phyloP scores from a whole-genome alignment of 2,113 vertebrate species.

The Dasyprocta punctata region DNA sequence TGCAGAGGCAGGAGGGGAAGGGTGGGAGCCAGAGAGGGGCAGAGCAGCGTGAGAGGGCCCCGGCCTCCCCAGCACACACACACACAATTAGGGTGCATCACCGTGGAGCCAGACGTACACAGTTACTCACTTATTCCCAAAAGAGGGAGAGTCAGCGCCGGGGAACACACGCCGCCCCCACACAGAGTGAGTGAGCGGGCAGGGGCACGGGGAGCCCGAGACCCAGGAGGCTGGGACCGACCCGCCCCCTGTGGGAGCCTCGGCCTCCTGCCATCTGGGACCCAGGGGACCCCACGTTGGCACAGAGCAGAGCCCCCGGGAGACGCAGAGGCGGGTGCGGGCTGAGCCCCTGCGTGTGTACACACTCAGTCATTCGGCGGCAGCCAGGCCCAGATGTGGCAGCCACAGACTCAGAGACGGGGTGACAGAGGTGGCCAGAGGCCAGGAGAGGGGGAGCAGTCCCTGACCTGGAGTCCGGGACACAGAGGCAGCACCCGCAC shows the following conservation, averaged over 20 bases:
- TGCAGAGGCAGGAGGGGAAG: background rate
- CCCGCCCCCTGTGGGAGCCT: too few species aligned
- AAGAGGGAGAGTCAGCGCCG: background rate
- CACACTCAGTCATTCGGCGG: background rate
- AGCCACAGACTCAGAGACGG: background rate
- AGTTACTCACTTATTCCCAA: background rate
- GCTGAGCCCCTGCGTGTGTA: background rate
- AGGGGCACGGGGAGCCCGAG: conserved; percentile 16
- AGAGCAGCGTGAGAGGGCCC: background rate
- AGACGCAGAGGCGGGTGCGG: background rate
- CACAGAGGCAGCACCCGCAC: rapidly evolving
- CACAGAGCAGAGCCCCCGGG: background rate
- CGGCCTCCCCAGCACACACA: background rate
- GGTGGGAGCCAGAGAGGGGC: background rate
- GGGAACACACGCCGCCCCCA: background rate
- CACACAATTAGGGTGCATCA: background rate
- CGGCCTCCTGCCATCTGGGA: background rate
- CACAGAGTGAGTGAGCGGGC: background rate
- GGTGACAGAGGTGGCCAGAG: background rate
- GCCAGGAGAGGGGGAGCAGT: background rate
- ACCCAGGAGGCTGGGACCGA: background rate
- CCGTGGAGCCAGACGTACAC: background rate
- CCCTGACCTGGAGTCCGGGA: background rate
- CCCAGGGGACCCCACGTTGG: background rate
- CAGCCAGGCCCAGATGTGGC: background rate